A percentile compares a stretch with the other conserved stretches of the same genome.
Evolutionary conservation across 1,140 invertebrate genomes (phyloP).

Genomic region (Drosophila neocordata): DNA sequence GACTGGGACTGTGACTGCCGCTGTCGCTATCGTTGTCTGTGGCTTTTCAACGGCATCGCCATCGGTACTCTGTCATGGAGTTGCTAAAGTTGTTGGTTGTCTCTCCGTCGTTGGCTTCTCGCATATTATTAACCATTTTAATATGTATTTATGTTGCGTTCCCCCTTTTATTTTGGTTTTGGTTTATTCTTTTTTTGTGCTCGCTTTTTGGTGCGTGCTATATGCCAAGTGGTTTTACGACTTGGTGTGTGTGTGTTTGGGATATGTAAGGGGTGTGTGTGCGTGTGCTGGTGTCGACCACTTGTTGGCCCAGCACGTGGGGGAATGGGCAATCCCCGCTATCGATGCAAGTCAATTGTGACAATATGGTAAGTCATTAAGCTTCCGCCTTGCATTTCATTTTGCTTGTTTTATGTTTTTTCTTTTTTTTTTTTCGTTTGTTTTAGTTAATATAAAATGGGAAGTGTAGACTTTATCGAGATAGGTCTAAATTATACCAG

Average conservation of each 20-base stretch:
- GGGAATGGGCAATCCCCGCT: constrained; percentile 37
- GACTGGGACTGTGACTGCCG: neutral
- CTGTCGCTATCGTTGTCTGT: constrained; percentile 30
- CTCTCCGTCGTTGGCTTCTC: constrained; percentile 23
- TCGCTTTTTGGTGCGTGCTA: constrained; percentile 68
- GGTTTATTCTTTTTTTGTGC: constrained; percentile 17
- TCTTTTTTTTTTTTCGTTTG: too few species aligned
- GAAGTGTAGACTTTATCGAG: constrained; percentile 38
- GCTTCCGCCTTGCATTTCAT: constrained; percentile 55
- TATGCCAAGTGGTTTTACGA: constrained; percentile 40
- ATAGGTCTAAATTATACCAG: constrained; percentile 55
- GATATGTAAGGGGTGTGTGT: constrained; percentile 40
- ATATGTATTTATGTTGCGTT: constrained; percentile 62
- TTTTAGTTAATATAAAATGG: neutral
- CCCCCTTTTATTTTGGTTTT: constrained; percentile 26
- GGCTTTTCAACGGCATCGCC: constrained; percentile 55
- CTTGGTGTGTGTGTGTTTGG: constrained; percentile 14
- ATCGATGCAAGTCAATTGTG: constrained; percentile 34
- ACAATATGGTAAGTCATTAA: constrained; percentile 23
- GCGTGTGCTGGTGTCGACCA: constrained; percentile 46
- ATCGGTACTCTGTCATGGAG: constrained; percentile 63
- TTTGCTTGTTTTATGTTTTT: neutral
- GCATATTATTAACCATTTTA: constrained; percentile 70
- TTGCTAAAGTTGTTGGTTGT: constrained; percentile 44
- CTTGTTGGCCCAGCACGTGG: constrained; percentile 73